Base-by-base conservation (phyloP, 2,113 vertebrate species). In the Poeciliopsis retropinna region DNA sequence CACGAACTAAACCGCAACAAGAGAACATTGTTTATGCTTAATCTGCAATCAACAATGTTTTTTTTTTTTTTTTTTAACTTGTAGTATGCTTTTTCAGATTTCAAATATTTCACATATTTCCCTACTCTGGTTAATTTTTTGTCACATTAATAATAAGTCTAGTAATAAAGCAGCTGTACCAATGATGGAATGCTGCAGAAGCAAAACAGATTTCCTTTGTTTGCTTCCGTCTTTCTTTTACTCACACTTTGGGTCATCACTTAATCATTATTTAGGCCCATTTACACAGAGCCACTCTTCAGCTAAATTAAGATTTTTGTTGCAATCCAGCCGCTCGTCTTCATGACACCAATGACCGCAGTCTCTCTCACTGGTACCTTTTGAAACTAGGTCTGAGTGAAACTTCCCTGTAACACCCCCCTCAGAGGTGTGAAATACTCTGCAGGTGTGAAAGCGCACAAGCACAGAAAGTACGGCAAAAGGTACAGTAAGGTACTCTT, bases 101-200 rank as follows among this genome's bases (percentile, higher is more conserved):
- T 3, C 30, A 68, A 60, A 83, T 67, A 29, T 73, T 75, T 84
- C n/a, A 75, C 25, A 76, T 72, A 44, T 79, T 69, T 78, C 66
- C 61, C 12, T 32, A 1, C 25, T 2, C 1, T 41, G 51, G 15
- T 76, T 71, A 62, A 82, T 41, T 84, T 69, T 83, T 64, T 74
- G 72, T 82, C 73, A 70, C 62, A 39, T 80, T 32, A 29, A 75
- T 63, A 80, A 27, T 60, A 70, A 44, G 73, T 67, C 70, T 32
- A 83, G 34, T 37, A 37, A 37, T 37, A 37, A 37, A 41, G n/a
- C 72, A 57, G 12, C 12, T 62, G 34, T 39, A 29, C 69, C 4
- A 60, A 15, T 6, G 60, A 54, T 34, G 30, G 63, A 70, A 60
- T 31, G 25, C 44, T 67, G 30, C 12, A 15, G 72, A 54, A 34